phyloP scores from a whole-genome alignment of 2,797 vertebrate genomes.

The Sebastes jordani region DNA sequence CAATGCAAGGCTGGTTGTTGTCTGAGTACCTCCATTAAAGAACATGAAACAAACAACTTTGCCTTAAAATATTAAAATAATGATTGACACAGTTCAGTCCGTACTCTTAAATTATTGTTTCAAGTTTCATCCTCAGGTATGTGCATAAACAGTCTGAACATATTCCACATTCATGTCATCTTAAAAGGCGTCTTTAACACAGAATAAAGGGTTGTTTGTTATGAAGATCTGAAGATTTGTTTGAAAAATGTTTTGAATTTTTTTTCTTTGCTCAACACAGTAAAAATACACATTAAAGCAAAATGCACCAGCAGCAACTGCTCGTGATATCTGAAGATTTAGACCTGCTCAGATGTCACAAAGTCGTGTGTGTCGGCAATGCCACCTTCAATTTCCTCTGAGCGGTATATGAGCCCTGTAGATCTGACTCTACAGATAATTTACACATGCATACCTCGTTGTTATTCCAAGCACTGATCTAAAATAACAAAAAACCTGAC shows the following conservation, averaged over 20 bases:
- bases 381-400: slow-evolving; percentile 39
- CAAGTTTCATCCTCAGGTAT: background rate
- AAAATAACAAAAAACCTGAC: background rate
- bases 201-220: background rate
- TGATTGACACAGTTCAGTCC: no score
- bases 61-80: no score
- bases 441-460: slow-evolving; percentile 13
- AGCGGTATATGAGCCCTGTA: slow-evolving; percentile 16
- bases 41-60: no score
- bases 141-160: background rate
- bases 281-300: background rate
- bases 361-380: slow-evolving; percentile 10
- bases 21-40: no score
- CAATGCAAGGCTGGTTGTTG: no score
- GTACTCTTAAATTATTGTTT: background rate
- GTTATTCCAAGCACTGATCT: background rate
- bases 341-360: slow-evolving; percentile 3
- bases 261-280: no score
- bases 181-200: background rate
- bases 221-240: background rate
- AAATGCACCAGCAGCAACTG: background rate
- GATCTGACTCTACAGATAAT: slow-evolving; percentile 21
- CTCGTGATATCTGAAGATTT: slow-evolving; percentile 24
- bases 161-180: background rate
- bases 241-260: background rate